Percentiles rank a stretch among this genome's conserved stretches.
Conservation (phyloP, 2,113 vertebrate species). For the Dendrocopos noguchii region DNA sequence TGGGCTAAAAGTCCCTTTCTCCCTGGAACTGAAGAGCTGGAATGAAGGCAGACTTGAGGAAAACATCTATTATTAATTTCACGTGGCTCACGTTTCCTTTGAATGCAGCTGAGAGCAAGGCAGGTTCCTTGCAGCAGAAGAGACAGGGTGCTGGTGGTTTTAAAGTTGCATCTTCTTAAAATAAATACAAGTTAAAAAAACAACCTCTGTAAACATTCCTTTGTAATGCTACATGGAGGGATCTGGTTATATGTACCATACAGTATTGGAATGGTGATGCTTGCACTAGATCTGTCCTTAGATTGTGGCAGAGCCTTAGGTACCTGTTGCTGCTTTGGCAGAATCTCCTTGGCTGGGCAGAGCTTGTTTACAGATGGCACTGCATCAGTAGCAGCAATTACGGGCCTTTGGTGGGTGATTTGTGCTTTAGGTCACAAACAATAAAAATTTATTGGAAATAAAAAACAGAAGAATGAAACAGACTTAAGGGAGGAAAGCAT, state of each 20-base stretch:
- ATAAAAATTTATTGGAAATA: not conserved
- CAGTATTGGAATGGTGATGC: not conserved
- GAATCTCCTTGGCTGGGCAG: not conserved
- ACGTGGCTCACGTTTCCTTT: not conserved
- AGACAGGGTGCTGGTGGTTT: not conserved
- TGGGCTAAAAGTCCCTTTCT: not conserved
- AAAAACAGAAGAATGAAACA: not conserved
- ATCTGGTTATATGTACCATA: not conserved
- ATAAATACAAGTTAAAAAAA: not conserved
- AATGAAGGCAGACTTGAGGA: not conserved
- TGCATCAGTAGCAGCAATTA: not conserved
- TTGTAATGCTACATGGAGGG: not conserved
- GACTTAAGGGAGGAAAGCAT: rapidly evolving
- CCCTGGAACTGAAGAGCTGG: not conserved
- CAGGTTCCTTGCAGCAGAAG: not conserved
- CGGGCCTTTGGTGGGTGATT: not conserved
- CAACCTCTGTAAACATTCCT: not conserved
- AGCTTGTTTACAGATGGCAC: not conserved
- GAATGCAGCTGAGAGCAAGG: not conserved
- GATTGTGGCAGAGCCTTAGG: not conserved
- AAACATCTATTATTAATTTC: not conserved
- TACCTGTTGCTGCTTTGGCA: not conserved
- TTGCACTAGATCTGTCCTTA: not conserved
- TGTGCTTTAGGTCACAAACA: not conserved
- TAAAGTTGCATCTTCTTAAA: not conserved